Evolutionary conservation across 2,888 invertebrate genomes (phyloP), one percentile per base, ranked within the genome.

Genomic region (Acronicta aceris): DNA sequence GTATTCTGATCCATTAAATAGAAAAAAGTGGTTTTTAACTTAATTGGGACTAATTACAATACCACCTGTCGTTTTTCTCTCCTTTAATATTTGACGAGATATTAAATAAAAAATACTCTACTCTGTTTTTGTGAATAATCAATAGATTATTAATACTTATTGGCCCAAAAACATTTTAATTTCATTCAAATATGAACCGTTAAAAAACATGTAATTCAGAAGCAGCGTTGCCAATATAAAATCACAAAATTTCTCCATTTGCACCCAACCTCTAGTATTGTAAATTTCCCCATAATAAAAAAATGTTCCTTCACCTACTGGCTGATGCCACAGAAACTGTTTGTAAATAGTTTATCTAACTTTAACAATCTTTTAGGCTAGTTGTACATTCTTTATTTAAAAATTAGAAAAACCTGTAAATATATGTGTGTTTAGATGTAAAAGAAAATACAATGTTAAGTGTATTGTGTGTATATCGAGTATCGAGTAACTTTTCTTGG

Each of bases 391-490:
- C 71, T 83, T 82, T 85, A 85, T 82, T 81, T 81, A 80, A 83
- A 62, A 58, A 59, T 55, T 72, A 76, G 76, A 76, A 59, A 76
- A 60, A 72, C 65, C 42, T 87, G 89, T 88, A 89, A 77, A 82
- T 87, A 82, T 87, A 85, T 81, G 75, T 69, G 84, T 83, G 86
- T 86, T 65, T 74, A 76, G 74, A 49, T 42, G 61, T 68, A 73
- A 68, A 63, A 58, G 67, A 74, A 69, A 79, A 74, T 78, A 75
- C 33, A 38, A 38, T 71, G 74, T 74, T 82, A 82, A 81, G 76
- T 83, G 82, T 86, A 85, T 83, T 86, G 88, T 89, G 88, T 90
- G 88, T 89, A 86, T 87, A 89, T 86, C 81, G 69, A 83, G 82
- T 87, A 89, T 86, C 81, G 69, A 83, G 82, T 81, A 84, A 81